A percentile compares a stretch with the other conserved stretches of the same genome.
These are phyloP conservation scores for Neofelis nebulosa DNA, from an alignment of 2,113 vertebrate genomes.

Conservation along the genomic window DNA sequence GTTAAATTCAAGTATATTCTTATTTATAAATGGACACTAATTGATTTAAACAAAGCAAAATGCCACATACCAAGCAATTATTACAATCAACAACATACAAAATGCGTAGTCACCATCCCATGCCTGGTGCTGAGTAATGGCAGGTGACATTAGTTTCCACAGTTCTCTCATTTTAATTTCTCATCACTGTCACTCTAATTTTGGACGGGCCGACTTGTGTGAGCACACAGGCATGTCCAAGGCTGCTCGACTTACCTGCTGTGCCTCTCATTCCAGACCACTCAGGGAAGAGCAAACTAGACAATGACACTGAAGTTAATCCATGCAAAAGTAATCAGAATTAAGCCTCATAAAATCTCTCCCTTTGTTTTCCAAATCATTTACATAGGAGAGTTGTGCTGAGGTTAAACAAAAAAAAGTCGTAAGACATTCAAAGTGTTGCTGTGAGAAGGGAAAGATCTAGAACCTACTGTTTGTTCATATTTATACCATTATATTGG, in stretches of 20 bases:
- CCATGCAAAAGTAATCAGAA: neutral
- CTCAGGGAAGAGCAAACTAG: neutral
- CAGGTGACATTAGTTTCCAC: neutral
- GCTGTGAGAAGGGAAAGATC: neutral
- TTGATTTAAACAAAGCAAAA: neutral
- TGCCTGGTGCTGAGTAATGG: neutral
- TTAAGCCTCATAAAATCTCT: neutral
- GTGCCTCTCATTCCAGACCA: neutral
- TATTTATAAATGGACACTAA: neutral
- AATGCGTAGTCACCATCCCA: neutral
- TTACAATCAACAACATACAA: neutral
- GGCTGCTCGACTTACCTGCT: neutral
- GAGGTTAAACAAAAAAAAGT: neutral
- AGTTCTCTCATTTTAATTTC: neutral
- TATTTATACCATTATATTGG: neutral
- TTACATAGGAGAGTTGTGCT: neutral
- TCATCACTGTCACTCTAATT: neutral
- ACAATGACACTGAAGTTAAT: neutral
- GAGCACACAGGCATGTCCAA: neutral
- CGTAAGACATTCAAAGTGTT: neutral
- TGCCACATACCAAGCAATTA: neutral
- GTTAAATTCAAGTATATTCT: slow-evolving; percentile 14
- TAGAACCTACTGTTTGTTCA: neutral
- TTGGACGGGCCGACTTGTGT: neutral
- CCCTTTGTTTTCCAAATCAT: slow-evolving; percentile 27